Evolutionary conservation across 2,797 vertebrate species (phyloP).

Genomic region (Epinephelus coioides): DNA sequence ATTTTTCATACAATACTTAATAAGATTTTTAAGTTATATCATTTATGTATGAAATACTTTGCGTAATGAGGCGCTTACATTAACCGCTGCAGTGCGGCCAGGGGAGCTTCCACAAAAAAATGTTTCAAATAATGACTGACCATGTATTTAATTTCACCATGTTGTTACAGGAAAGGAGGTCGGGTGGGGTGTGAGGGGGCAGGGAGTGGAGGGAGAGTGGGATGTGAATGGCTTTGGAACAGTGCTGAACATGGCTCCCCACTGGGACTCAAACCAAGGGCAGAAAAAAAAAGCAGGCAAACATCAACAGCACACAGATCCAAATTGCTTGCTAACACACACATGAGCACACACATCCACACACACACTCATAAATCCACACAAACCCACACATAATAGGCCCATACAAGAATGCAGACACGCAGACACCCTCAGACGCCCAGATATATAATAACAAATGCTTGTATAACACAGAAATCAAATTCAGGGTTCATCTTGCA

Average conservation of each 20-base stretch:
- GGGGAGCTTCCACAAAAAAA: constrained; percentile 42
- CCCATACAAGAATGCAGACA: constrained; percentile 51
- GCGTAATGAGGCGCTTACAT: constrained; percentile 55
- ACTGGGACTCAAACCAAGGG: constrained; percentile 61
- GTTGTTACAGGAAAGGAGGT: constrained; percentile 41
- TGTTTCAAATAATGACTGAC: constrained; percentile 52
- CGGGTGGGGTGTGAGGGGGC: neutral
- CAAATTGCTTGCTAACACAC: constrained; percentile 43
- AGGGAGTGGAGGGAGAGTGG: constrained; percentile 6
- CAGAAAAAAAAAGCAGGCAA: constrained; percentile 31
- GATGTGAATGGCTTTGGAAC: constrained; percentile 47
- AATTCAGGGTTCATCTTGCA: constrained; percentile 75
- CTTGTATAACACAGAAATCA: constrained; percentile 75
- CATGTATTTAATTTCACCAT: constrained; percentile 48
- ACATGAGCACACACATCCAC: constrained; percentile 6
- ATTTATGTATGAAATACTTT: constrained; percentile 68
- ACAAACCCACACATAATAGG: constrained; percentile 44
- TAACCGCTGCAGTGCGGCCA: constrained; percentile 51
- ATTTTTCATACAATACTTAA: constrained; percentile 63
- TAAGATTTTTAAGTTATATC: constrained; percentile 56
- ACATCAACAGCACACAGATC: constrained; percentile 52
- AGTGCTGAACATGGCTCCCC: constrained; percentile 45
- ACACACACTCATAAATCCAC: constrained; percentile 12
- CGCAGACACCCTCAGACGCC: constrained; percentile 59
- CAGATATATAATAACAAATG: constrained; percentile 71